Conservation (phyloP, 2,888 invertebrate species). For the Sycophila texana region DNA sequence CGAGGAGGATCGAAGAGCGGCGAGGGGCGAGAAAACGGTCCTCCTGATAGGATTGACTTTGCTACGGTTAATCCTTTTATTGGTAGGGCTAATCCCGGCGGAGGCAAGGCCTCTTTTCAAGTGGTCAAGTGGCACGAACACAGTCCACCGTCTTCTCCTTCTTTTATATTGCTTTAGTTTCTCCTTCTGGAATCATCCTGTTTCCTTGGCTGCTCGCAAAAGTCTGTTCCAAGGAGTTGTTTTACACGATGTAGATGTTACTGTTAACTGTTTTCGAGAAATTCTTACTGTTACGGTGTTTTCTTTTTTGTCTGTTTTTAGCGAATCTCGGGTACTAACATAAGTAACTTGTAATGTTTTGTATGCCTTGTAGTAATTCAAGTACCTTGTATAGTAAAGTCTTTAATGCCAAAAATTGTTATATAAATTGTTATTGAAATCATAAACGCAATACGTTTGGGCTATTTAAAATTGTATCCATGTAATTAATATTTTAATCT, state of each 20-base stretch:
- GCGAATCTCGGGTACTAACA: no score
- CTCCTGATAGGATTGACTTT: slow-evolving; percentile 74
- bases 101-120: background rate
- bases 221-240: slow-evolving; percentile 16
- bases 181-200: background rate
- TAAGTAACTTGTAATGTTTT: no score
- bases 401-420: no score
- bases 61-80: slow-evolving; percentile 75
- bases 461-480: no score
- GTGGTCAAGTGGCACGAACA: slow-evolving; percentile 11
- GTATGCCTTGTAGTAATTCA: no score
- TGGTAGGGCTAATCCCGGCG: slow-evolving; percentile 70
- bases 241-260: slow-evolving; percentile 5
- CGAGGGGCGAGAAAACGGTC: slow-evolving; percentile 66
- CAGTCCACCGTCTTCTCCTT: background rate
- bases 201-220: slow-evolving; percentile 26
- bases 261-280: no score
- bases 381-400: no score
- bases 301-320: no score
- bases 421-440: no score
- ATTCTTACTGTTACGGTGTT: no score
- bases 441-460: no score
- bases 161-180: slow-evolving; percentile 41
- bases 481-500: no score
- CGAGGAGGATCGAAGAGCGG: slow-evolving; percentile 52